Base-by-base conservation (phyloP, 2,113 vertebrate species). In the Microcebus ravelobensis region DNA sequence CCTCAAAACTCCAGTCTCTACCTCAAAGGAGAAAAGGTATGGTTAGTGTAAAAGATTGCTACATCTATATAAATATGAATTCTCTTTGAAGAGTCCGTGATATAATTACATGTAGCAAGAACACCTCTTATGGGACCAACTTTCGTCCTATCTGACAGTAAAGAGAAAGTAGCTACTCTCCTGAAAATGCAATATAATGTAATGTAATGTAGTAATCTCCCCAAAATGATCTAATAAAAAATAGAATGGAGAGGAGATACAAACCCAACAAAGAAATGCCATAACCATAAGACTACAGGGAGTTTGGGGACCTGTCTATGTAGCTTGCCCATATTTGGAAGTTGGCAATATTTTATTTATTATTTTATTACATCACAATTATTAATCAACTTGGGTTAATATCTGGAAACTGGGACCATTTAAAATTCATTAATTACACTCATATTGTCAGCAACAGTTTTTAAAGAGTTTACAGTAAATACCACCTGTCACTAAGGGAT, bases 401-500 rank as follows among this genome's bases (percentile, higher is more conserved):
- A 93, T 50, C 80, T 67, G 48, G 52, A 84, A 96, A 90, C n/a
- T 25, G 8, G 36, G 29, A 65, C 29, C 36, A 91, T 23, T 70
- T 45, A 74, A 89, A 90, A 80, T 36, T 74, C 55, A 88, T 27
- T 97, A 79, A 87, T 85, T 96, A 89, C 21, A 93, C 21, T 57
- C 67, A 8, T 27, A 90, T 77, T 87, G 67, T 90, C 34, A 82
- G 90, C 59, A 96, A 96, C 59, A 61, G 27, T 55, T 87, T 94
- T 71, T 27, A 45, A 68, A 79, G 63, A 91, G 93, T 90, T 96
- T 92, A 83, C 45, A 74, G 65, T 67, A 95, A 95, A 86, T 61
- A 97, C 36, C 71, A 65, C 17, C n/a, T 97, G 59, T 85, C 90
- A 94, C 65, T 65, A 84, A 88, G n/a, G 81, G 61, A 52, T 85